Evolutionary conservation across 2,888 invertebrate genomes (phyloP).

Genomic region (Idaea aversata): DNA sequence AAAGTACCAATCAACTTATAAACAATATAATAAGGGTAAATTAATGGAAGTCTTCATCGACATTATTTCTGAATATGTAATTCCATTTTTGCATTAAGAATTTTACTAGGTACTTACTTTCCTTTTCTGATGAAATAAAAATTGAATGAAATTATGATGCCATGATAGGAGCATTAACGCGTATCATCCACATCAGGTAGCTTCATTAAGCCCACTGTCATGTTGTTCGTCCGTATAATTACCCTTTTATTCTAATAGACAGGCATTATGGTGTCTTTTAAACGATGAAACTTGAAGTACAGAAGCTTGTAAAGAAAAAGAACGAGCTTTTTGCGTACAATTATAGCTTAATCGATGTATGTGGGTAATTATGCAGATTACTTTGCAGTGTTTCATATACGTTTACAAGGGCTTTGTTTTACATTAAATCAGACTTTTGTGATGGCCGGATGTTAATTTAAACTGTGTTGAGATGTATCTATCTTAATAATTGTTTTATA

Average conservation of each 20-base stretch:
- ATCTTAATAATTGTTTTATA: conserved; percentile 9
- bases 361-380: conserved; percentile 19
- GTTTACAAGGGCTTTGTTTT: not conserved
- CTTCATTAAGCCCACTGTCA: not conserved
- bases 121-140: conserved; percentile 27
- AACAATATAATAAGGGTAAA: not conserved
- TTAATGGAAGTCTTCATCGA: not conserved
- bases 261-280: conserved; percentile 55
- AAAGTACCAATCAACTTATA: not conserved
- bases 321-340: conserved; percentile 16
- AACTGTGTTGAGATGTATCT: not conserved
- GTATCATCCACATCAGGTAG: conserved; percentile 1
- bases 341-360: conserved; percentile 23
- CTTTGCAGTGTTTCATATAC: conserved; percentile 8
- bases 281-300: conserved; percentile 61
- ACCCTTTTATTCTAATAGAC: conserved; percentile 57
- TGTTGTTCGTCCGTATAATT: conserved; percentile 38
- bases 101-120: not conserved
- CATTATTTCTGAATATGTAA: not conserved
- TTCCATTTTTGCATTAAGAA: conserved; percentile 15
- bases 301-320: conserved; percentile 61
- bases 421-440: not conserved
- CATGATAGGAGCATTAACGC: conserved; percentile 9
- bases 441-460: not conserved
- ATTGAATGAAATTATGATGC: conserved; percentile 20